A percentile compares a stretch with the other conserved stretches of the same genome.
phyloP scores from a whole-genome alignment of 2,888 invertebrate species.

The Drosophila diplacantha region DNA sequence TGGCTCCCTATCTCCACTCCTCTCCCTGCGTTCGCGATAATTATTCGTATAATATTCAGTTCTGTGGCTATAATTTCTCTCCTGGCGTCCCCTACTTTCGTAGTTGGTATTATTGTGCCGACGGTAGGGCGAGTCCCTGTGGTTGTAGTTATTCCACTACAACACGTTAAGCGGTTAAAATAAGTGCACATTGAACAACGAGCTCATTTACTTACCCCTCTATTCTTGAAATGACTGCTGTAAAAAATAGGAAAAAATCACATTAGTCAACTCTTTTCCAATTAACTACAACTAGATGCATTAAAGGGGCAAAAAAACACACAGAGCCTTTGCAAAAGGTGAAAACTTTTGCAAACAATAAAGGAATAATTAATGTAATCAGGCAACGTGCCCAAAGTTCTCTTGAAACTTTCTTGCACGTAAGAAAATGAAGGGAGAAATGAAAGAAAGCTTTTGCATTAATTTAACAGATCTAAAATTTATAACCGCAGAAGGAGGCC shows the following conservation, averaged over 20 bases:
- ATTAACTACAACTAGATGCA: constrained; percentile 34
- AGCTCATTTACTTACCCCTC: constrained; percentile 55
- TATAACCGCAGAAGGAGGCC: constrained; percentile 71
- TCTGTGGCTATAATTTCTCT: constrained; percentile 19
- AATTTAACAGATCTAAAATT: constrained; percentile 77
- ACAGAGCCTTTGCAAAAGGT: constrained; percentile 15
- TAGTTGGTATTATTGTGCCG: constrained; percentile 10
- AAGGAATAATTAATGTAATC: constrained; percentile 77
- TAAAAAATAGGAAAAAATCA: constrained; percentile 27
- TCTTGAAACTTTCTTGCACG: constrained; percentile 53
- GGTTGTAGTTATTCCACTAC: constrained; percentile 15
- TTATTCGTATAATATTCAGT: constrained; percentile 1
- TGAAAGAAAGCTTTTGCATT: constrained; percentile 63
- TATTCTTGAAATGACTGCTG: constrained; percentile 44
- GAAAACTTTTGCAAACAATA: constrained; percentile 55
- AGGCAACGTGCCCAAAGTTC: constrained; percentile 60
- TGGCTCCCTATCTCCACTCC: constrained; percentile 11
- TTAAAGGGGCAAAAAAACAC: constrained; percentile 32
- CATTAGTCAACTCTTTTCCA: constrained; percentile 8
- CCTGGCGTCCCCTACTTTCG: constrained; percentile 5
- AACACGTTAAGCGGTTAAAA: background rate
- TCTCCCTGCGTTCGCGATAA: constrained; percentile 9
- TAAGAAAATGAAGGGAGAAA: constrained; percentile 42
- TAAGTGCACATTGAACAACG: background rate
- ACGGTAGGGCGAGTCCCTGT: constrained; percentile 10